Base-by-base conservation (phyloP, 2,113 vertebrate species). In the Ascaphus truei region DNA sequence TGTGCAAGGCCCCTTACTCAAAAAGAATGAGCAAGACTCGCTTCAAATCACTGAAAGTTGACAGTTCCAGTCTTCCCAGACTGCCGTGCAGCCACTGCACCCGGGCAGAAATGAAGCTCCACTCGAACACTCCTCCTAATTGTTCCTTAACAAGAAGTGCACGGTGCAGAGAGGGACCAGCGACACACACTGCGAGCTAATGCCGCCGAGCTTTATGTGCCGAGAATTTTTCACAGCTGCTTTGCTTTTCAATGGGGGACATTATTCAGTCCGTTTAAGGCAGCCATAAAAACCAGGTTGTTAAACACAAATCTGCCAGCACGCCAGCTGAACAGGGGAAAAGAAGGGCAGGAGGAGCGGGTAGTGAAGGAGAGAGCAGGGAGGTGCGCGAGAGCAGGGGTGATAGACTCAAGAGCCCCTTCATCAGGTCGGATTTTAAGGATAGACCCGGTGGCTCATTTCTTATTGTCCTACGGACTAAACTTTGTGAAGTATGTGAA, bases 221-320 rank as follows among this genome's bases (percentile, higher is more conserved):
- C 15, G 50, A 25, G 11, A 29, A 23, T 41, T n/a, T 15, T 30
- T 65, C 62, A 65, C 62, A 43, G 50, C 50, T 53, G 13, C 51
- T 66, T 66, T 66, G 36, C 5, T 55, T 20, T 23, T 31, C 16
- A 23, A 55, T 66, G 63, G 63, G 8, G 62, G 47, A 39, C 62
- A 50, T 65, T 36, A 65, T 12, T 65, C 62, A 51, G 30, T 13
- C 36, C 5, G 25, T 43, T 66, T 41, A 20, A n/a, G 36, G 18
- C 2, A 7, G 16, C 26, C 34, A 43, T 55, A 55, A 66, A n/a
- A 66, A 55, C 11, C 7, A 5, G 36, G 25, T 39, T 66, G 50
- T 55, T 41, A 66, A 66, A 43, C 34, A 43, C 22, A 41, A 56
- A 55, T 66, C 50, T 62, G 11, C 16, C 10, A 27, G 47, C 3